These are phyloP conservation scores for Caenorhabditis imperialis DNA, from an alignment of 2,888 invertebrate species.

Conservation along the genomic window DNA sequence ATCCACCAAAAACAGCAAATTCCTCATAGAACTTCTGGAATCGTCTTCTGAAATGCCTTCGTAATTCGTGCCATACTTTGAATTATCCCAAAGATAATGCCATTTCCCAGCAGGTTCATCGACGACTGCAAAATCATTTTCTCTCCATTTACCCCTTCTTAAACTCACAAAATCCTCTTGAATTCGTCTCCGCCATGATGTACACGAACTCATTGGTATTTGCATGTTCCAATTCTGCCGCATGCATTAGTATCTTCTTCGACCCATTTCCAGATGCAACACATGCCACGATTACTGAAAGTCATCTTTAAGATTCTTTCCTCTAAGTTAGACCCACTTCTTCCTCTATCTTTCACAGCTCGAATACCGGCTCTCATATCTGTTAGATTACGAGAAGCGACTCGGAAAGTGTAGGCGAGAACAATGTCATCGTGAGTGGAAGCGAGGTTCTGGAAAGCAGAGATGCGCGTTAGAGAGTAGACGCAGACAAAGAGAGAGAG, in stretches of 20 bases:
- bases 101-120: slow-evolving; percentile 28
- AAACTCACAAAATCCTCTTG: slow-evolving; percentile 44
- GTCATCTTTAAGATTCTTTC: slow-evolving; percentile 1
- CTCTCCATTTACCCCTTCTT: not conserved
- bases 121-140: slow-evolving; percentile 22
- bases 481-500: no score
- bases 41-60: slow-evolving; percentile 13
- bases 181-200: slow-evolving; percentile 56
- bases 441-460: slow-evolving; percentile 22
- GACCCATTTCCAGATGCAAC: slow-evolving; percentile 44
- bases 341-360: slow-evolving; percentile 26
- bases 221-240: slow-evolving; percentile 47
- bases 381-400: slow-evolving; percentile 1
- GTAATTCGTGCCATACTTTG: not conserved
- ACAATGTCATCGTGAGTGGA: slow-evolving; percentile 25
- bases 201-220: slow-evolving; percentile 58
- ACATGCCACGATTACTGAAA: slow-evolving; percentile 47
- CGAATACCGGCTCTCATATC: slow-evolving; percentile 25
- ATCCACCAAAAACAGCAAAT: slow-evolving; percentile 38
- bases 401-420: slow-evolving; percentile 32
- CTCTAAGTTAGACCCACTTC: slow-evolving; percentile 12
- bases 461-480: no score
- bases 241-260: slow-evolving; percentile 52
- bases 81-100: slow-evolving; percentile 45
- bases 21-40: slow-evolving; percentile 17